Percentiles rank a stretch among this genome's conserved stretches.
Conservation (phyloP, 2,797 vertebrate genomes). For the Helarctos malayanus region DNA sequence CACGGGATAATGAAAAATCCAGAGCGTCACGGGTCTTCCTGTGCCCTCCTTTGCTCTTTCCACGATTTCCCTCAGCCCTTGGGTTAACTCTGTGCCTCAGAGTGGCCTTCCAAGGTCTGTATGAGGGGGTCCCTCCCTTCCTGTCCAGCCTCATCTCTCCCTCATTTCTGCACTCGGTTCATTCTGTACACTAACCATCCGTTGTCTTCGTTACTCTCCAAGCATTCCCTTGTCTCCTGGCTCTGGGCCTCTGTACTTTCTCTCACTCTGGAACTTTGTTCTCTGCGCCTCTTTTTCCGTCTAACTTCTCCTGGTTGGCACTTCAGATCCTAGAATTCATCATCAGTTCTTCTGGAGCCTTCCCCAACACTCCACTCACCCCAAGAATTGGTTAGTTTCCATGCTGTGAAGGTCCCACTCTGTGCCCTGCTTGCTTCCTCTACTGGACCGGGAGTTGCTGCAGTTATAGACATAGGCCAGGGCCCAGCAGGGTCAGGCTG, state of each 20-base stretch:
- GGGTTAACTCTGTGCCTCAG: accelerated
- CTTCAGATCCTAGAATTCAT: not conserved
- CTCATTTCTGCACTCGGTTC: not conserved
- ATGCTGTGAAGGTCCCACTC: not conserved
- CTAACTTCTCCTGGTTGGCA: not conserved
- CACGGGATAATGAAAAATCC: not conserved
- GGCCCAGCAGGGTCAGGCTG: not conserved
- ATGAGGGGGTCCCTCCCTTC: not conserved
- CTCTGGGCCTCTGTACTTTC: not conserved
- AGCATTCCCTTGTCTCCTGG: not conserved
- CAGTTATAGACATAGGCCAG: not conserved
- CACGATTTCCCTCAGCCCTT: not conserved
- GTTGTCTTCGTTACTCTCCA: not conserved
- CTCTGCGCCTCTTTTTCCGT: not conserved
- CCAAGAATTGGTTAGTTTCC: not conserved
- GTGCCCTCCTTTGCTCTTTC: not conserved
- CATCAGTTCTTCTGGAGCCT: not conserved
- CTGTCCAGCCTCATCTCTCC: not conserved
- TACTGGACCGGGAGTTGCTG: not conserved
- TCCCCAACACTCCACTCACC: not conserved
- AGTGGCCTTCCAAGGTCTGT: not conserved
- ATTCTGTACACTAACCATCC: not conserved
- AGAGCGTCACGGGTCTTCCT: not conserved
- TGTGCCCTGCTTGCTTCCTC: not conserved
- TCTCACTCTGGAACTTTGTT: not conserved